Conservation (phyloP, 2,797 vertebrate genomes). For the Eidolon dupreanum region DNA sequence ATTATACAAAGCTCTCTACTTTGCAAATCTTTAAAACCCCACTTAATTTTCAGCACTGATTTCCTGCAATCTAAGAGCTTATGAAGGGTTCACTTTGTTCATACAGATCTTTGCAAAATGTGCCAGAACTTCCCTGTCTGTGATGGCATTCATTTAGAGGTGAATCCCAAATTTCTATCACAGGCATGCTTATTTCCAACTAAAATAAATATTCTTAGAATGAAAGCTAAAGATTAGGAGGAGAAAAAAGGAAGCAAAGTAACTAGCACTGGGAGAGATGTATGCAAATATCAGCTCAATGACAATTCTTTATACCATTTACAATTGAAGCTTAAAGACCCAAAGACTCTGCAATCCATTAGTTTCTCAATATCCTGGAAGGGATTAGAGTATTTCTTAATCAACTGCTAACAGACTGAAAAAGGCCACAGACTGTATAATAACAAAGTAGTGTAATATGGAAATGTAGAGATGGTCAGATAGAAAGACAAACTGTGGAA, state of each 20-base stretch:
- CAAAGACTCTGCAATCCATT: constrained; percentile 80
- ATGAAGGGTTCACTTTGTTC: constrained; percentile 72
- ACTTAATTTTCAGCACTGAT: constrained; percentile 75
- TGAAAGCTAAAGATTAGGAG: constrained; percentile 75
- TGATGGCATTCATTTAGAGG: constrained; percentile 75
- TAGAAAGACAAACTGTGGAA: constrained; percentile 34
- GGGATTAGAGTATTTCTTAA: constrained; percentile 82
- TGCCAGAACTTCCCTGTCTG: constrained; percentile 68
- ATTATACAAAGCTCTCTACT: constrained; percentile 76
- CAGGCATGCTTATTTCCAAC: constrained; percentile 60
- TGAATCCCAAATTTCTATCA: constrained; percentile 79
- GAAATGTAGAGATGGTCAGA: constrained; percentile 62
- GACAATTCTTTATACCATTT: constrained; percentile 79
- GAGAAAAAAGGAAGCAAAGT: constrained; percentile 61
- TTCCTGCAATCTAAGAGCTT: constrained; percentile 70
- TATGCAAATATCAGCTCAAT: constrained; percentile 79
- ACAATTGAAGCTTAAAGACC: constrained; percentile 77
- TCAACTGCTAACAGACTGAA: constrained; percentile 80
- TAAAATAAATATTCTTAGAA: constrained; percentile 78
- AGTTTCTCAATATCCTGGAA: constrained; percentile 78
- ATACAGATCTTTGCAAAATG: constrained; percentile 74
- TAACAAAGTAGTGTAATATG: constrained; percentile 60
- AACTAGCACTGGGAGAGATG: constrained; percentile 67
- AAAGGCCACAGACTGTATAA: constrained; percentile 67
- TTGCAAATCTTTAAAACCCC: constrained; percentile 78